Percentiles rank a stretch among this genome's conserved stretches.
These are phyloP conservation scores for Lagria hirta DNA, from an alignment of 2,888 invertebrate genomes.

Conservation along the genomic window DNA sequence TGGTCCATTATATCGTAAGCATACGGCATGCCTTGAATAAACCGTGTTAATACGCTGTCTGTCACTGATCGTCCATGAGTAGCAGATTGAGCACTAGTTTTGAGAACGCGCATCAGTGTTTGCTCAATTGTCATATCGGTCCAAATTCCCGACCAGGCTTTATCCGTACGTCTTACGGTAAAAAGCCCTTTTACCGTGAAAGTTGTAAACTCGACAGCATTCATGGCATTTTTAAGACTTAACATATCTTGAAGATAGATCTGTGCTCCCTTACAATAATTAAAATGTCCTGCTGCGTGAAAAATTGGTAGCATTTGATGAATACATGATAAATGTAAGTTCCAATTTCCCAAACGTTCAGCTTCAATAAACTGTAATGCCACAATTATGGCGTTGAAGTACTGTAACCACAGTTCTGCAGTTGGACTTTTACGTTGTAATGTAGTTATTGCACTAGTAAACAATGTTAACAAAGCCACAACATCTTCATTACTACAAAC, in stretches of 20 bases:
- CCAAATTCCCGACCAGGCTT: constrained; percentile 21
- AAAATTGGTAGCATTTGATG: constrained; percentile 23
- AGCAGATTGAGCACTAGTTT: no score
- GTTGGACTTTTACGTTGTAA: constrained; percentile 32
- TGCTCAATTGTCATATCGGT: constrained; percentile 20
- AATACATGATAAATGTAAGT: constrained; percentile 26
- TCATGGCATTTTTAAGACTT: constrained; percentile 13
- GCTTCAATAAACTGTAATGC: constrained; percentile 40
- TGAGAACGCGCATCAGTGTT: constrained; percentile 13
- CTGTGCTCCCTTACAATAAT: constrained; percentile 22
- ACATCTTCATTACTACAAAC: no score
- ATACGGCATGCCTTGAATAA: neutral
- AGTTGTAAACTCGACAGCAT: constrained; percentile 14
- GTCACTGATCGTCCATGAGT: no score
- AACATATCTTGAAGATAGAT: constrained; percentile 32
- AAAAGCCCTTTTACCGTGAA: constrained; percentile 19
- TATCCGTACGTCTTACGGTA: constrained; percentile 24
- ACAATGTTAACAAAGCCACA: no score
- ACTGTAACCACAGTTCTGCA: constrained; percentile 36
- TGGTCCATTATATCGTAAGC: neutral
- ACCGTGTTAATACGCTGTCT: no score
- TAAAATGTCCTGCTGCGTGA: constrained; percentile 17
- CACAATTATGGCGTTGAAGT: constrained; percentile 36
- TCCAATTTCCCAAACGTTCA: constrained; percentile 41
- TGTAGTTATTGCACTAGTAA: constrained; percentile 15